Base-by-base conservation (phyloP, 2,888 invertebrate genomes). In the Scaeva pyrastri region DNA sequence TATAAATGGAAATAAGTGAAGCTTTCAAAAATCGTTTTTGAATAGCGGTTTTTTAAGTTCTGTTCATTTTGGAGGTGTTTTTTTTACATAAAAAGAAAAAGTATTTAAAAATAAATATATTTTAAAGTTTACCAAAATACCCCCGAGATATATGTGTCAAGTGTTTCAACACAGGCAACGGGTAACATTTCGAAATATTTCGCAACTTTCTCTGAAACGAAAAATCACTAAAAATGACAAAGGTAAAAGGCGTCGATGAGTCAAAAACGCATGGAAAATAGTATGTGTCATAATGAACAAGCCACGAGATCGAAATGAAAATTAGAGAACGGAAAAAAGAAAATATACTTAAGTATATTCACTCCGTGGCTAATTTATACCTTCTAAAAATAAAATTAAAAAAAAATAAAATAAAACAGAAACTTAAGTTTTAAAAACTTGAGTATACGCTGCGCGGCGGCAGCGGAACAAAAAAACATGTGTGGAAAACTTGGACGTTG, bases 221-320 rank as follows among this genome's bases (percentile, higher is more conserved):
- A 50, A 73, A 71, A 19, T 41, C 39, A 48, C 16, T 39, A 39
- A 68, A n/a, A 64, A 72, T 62, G 68, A 50, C 68, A 52, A 68
- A 68, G 68, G 52, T 68, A 45, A 19, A 45, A 72, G 19, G 16
- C 16, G 77, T 77, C n/a, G 79, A 84, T 84, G 84, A 84, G 85
- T 85, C 85, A 81, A 85, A 76, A 85, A 77, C 81, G 85, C 76
- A 85, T 77, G 85, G 85, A 81, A 85, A 73, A 85, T 41, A 56
- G 60, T 73, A 81, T 85, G 85, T 85, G 85, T 85, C 85, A 85
- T 85, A 76, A 81, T 68, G 19, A 31, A 66, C 48, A 50, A 73
- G 68, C 72, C 72, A 85, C 85, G 62, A 76, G 50, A 68, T 58
- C 66, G 39, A 60, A 76, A 72, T 71, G 23, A 66, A 52, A 60